Conservation (phyloP, 2,888 invertebrate species). For the Heteromyza rotundicornis region DNA sequence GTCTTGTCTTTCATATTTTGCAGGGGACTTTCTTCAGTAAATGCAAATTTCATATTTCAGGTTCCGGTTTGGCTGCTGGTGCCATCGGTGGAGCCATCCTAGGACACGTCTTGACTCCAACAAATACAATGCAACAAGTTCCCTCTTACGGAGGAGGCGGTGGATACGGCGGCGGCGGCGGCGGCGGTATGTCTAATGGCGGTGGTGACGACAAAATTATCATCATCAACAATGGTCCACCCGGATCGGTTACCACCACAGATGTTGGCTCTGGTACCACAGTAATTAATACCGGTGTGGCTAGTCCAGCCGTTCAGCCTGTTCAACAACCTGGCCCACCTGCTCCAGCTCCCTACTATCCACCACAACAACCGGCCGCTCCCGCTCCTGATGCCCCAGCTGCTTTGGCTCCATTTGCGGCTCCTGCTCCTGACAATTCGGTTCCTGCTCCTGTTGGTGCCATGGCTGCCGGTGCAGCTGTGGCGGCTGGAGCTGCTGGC, state of each 20-base stretch:
- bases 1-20: background rate
- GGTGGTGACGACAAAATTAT: slow-evolving; percentile 55
- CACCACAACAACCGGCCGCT: slow-evolving; percentile 11
- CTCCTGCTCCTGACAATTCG: background rate
- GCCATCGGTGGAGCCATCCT: slow-evolving; percentile 57
- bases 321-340: slow-evolving; percentile 12
- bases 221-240: slow-evolving; percentile 61
- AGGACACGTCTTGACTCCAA: slow-evolving; percentile 56
- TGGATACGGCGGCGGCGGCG: slow-evolving; percentile 35
- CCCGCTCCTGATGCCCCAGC: background rate
- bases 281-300: slow-evolving; percentile 43
- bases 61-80: slow-evolving; percentile 57
- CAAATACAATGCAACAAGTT: slow-evolving; percentile 44
- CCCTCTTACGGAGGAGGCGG: slow-evolving; percentile 29
- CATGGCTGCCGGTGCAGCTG: slow-evolving; percentile 8
- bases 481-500: slow-evolving; percentile 8
- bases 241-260: slow-evolving; percentile 53
- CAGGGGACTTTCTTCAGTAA: background rate
- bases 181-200: slow-evolving; percentile 23
- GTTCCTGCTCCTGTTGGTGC: slow-evolving; percentile 14
- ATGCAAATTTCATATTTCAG: slow-evolving; percentile 31
- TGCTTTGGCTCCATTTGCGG: slow-evolving; percentile 12
- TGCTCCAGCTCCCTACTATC: background rate
- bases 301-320: slow-evolving; percentile 22
- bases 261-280: slow-evolving; percentile 50